These are phyloP conservation scores for Euwallacea similis DNA, from an alignment of 1,140 invertebrate genomes.

Conservation along the genomic window DNA sequence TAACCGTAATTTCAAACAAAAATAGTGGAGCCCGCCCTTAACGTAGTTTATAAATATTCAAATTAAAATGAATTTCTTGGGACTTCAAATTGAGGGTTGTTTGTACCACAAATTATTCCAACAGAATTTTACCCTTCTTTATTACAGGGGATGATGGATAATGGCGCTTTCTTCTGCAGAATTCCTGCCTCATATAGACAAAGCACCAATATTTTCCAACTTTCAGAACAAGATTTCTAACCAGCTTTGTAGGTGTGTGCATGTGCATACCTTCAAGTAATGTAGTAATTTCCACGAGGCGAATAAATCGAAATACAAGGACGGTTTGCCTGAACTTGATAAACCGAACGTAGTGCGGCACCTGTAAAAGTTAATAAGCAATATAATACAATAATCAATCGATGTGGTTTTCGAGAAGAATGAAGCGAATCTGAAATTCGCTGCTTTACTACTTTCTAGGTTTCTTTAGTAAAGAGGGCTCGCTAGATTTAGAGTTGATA, in stretches of 20 bases:
- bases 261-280: slow-evolving; percentile 19
- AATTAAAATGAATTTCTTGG: too few species aligned
- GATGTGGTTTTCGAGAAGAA: neutral
- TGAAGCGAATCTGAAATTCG: neutral
- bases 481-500: neutral
- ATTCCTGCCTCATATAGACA: too few species aligned
- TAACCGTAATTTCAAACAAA: too few species aligned
- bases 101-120: too few species aligned
- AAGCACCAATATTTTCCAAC: neutral
- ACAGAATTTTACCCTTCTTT: too few species aligned
- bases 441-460: neutral
- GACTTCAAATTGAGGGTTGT: too few species aligned
- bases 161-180: too few species aligned
- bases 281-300: slow-evolving; percentile 18
- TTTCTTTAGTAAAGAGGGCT: neutral
- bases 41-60: too few species aligned
- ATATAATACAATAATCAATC: neutral
- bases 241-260: slow-evolving; percentile 17
- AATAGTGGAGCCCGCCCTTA: too few species aligned
- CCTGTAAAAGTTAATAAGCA: slow-evolving; percentile 6
- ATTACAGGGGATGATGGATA: too few species aligned
- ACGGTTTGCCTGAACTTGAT: slow-evolving; percentile 1
- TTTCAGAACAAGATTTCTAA: slow-evolving; percentile 9
- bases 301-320: slow-evolving; percentile 20
- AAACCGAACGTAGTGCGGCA: slow-evolving; percentile 9